Evolutionary conservation across 1,140 invertebrate species (phyloP).

Genomic region (Aphelenchoides besseyi): DNA sequence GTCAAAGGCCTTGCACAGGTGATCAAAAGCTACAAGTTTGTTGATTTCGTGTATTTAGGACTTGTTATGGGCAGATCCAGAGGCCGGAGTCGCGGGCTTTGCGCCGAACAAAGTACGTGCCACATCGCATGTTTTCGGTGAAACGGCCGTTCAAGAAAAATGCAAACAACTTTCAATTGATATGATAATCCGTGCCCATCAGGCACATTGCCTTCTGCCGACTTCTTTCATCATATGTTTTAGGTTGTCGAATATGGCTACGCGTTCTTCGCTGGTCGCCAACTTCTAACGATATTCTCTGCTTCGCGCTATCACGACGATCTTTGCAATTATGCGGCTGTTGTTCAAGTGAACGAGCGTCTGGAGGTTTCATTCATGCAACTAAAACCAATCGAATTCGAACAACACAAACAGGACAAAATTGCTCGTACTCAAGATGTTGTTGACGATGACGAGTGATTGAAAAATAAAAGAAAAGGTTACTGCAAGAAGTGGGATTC

Average conservation of each 20-base stretch:
- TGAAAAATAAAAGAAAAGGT: too few species aligned
- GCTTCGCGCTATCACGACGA: conserved; percentile 54
- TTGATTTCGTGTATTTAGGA: conserved; percentile 20
- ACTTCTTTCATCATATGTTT: conserved; percentile 12
- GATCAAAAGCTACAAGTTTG: not conserved
- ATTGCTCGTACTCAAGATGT: conserved; percentile 21
- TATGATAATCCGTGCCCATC: conserved; percentile 49
- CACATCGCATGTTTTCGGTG: conserved; percentile 48
- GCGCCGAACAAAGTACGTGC: conserved; percentile 72
- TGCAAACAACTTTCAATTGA: conserved; percentile 50
- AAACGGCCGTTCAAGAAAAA: conserved; percentile 43
- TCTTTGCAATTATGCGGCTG: conserved; percentile 44
- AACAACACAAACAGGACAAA: conserved; percentile 27
- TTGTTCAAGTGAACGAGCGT: conserved; percentile 37
- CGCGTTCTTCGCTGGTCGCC: conserved; percentile 32
- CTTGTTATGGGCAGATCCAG: conserved; percentile 52
- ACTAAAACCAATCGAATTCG: conserved; percentile 43
- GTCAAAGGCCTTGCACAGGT: conserved; percentile 18
- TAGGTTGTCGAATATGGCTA: conserved; percentile 67
- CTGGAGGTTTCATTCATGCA: conserved; percentile 46
- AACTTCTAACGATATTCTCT: conserved; percentile 28
- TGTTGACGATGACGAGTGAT: conserved; percentile 26
- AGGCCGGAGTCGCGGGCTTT: conserved; percentile 46
- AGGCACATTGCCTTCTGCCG: not conserved
- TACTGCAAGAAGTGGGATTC: too few species aligned